Evolutionary conservation across 92 coral and sea anemone genomes (phyloP).

Genomic region (Phenganax stokvisi): DNA sequence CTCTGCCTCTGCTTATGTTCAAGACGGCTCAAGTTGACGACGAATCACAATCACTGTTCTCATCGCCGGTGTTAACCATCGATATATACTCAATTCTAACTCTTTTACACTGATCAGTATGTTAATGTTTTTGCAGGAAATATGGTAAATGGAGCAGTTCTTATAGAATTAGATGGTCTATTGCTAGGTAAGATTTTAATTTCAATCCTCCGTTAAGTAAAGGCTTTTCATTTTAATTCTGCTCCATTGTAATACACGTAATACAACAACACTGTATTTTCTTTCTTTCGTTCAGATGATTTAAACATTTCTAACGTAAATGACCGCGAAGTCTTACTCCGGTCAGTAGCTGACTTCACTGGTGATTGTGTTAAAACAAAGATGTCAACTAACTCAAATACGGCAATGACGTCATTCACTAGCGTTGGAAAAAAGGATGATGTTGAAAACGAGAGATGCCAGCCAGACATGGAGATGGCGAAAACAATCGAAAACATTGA

Average conservation of each 20-base stretch:
- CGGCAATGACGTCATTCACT: background rate
- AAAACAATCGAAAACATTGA: background rate
- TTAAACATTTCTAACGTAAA: constrained; percentile 35
- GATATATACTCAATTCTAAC: too few species aligned
- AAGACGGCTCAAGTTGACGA: too few species aligned
- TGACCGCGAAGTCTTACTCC: constrained; percentile 43
- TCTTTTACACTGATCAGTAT: background rate
- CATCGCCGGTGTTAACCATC: too few species aligned
- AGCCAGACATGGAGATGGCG: background rate
- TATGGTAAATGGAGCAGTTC: constrained; percentile 50
- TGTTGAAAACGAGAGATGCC: background rate
- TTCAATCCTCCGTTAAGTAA: too few species aligned
- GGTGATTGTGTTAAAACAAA: background rate
- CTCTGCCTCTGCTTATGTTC: background rate
- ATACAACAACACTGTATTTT: constrained; percentile 12
- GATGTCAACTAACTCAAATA: background rate
- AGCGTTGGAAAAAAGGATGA: constrained; percentile 5
- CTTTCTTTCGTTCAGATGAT: constrained; percentile 39
- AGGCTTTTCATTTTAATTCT: too few species aligned
- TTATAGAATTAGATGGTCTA: constrained; percentile 47
- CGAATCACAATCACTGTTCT: too few species aligned
- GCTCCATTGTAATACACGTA: too few species aligned
- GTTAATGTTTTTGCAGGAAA: constrained; percentile 34
- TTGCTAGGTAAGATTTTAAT: constrained; percentile 44
- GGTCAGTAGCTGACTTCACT: constrained; percentile 34